A percentile compares a stretch with the other conserved stretches of the same genome.
These are phyloP conservation scores for Lasioglossum calceatum DNA, from an alignment of 2,888 invertebrate genomes.

Conservation along the genomic window DNA sequence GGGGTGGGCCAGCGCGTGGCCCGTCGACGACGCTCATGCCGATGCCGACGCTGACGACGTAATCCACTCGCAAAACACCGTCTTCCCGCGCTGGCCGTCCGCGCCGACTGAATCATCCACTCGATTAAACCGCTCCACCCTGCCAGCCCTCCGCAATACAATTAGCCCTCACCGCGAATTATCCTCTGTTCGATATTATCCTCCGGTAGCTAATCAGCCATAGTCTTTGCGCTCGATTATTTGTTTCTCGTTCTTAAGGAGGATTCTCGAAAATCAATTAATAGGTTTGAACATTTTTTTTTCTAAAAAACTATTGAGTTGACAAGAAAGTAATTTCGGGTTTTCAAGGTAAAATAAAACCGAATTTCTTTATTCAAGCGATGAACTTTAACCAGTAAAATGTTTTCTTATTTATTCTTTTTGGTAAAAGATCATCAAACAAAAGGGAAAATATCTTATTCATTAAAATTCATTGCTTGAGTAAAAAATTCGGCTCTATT, in stretches of 20 bases:
- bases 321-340: no score
- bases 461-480: no score
- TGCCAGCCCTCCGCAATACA: slow-evolving; percentile 20
- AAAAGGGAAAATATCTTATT: no score
- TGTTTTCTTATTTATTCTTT: no score
- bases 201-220: background rate
- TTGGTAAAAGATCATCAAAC: no score
- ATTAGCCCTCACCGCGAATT: slow-evolving; percentile 23
- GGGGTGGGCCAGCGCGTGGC: background rate
- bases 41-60: background rate
- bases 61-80: slow-evolving; percentile 49
- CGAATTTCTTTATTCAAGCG: no score
- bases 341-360: no score
- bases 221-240: background rate
- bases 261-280: background rate
- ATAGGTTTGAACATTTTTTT: background rate
- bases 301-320: background rate
- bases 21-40: background rate
- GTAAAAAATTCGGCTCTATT: no score
- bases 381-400: no score
- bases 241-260: background rate
- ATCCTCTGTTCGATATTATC: background rate
- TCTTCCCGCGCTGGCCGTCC: slow-evolving; percentile 25
- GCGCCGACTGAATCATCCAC: slow-evolving; percentile 43
- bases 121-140: background rate